Evolutionary conservation across 2,888 invertebrate genomes (phyloP).

Genomic region (Parnassius apollo): DNA sequence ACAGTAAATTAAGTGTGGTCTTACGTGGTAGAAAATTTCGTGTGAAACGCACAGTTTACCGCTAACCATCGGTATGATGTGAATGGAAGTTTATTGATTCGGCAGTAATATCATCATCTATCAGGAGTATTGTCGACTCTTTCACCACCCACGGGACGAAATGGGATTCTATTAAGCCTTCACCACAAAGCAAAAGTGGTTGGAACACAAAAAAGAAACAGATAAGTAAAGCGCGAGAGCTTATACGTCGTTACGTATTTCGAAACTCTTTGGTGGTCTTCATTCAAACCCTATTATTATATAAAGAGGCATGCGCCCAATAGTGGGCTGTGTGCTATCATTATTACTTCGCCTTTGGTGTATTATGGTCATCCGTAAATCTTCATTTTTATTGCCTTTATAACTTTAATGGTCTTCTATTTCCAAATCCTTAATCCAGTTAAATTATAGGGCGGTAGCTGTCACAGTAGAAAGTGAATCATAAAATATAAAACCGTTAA

Average conservation of each 20-base stretch:
- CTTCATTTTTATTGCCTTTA: conserved; percentile 11
- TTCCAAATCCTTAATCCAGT: conserved; percentile 7
- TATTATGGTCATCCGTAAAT: conserved; percentile 18
- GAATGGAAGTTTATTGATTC: too few relatives aligned
- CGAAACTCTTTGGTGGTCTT: conserved; percentile 17
- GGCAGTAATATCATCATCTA: too few relatives aligned
- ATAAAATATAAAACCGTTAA: not conserved
- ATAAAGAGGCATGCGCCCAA: not conserved
- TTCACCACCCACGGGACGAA: too few relatives aligned
- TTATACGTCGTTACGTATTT: not conserved
- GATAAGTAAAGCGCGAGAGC: too few relatives aligned
- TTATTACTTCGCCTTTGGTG: conserved; percentile 3
- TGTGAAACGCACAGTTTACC: too few relatives aligned
- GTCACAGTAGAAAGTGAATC: not conserved
- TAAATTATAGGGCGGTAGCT: conserved; percentile 3
- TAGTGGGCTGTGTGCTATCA: conserved; percentile 10
- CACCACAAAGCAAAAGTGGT: too few relatives aligned
- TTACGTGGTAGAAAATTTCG: too few relatives aligned
- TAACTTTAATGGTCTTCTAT: conserved; percentile 6
- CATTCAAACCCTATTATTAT: conserved; percentile 9
- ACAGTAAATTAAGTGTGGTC: too few relatives aligned
- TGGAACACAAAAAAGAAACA: too few relatives aligned
- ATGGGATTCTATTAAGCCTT: too few relatives aligned
- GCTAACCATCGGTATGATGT: too few relatives aligned
- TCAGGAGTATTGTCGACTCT: too few relatives aligned